Conservation (phyloP, 2,888 invertebrate species). For the Automeris io region DNA sequence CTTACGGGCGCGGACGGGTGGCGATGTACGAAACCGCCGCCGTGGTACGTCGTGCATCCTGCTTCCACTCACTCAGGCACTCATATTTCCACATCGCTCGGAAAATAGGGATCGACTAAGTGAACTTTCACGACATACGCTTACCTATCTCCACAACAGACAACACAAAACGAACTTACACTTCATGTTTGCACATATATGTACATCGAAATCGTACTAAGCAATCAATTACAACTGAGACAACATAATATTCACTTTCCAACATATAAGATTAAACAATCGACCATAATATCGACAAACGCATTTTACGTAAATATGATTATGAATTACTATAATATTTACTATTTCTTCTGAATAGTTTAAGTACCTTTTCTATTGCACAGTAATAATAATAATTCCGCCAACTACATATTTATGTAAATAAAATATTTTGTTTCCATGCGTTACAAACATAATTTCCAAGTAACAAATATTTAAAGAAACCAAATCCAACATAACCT, state of each 20-base stretch:
- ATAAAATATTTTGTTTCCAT: too few relatives aligned
- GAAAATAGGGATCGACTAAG: slow-evolving; percentile 63
- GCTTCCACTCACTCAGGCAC: slow-evolving; percentile 43
- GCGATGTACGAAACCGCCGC: slow-evolving; percentile 74
- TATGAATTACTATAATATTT: too few relatives aligned
- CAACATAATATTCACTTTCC: background rate
- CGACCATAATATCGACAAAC: too few relatives aligned
- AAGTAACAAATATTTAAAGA: too few relatives aligned
- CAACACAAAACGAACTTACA: slow-evolving; percentile 15
- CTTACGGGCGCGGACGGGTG: slow-evolving; percentile 77
- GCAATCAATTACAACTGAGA: background rate
- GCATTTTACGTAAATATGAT: too few relatives aligned
- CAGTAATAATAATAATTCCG: too few relatives aligned
- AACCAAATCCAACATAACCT: too few relatives aligned
- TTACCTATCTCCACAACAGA: slow-evolving; percentile 26
- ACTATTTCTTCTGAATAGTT: too few relatives aligned
- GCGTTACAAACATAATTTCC: too few relatives aligned
- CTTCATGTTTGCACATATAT: background rate
- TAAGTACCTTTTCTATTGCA: too few relatives aligned
- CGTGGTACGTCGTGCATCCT: slow-evolving; percentile 51
- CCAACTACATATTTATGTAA: too few relatives aligned
- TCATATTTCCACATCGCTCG: slow-evolving; percentile 51
- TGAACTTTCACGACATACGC: slow-evolving; percentile 69
- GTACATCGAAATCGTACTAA: background rate
- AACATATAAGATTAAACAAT: background rate